Percentiles rank a stretch among this genome's conserved stretches.
These are phyloP conservation scores for Drosophila littoralis DNA, from an alignment of 1,140 invertebrate genomes.

Conservation along the genomic window DNA sequence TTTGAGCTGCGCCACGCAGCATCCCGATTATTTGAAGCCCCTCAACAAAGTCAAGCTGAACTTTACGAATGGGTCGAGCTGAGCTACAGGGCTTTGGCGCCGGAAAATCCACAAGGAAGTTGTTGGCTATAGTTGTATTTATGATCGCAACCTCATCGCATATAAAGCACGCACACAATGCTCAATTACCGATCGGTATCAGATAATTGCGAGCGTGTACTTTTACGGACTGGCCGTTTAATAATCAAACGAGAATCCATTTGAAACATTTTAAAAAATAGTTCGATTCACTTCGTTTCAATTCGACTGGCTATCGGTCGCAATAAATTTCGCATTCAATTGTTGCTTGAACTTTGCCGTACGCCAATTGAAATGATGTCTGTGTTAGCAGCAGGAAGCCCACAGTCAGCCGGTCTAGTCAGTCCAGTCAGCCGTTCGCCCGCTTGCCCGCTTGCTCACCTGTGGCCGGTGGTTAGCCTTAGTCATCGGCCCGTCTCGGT, in stretches of 20 bases:
- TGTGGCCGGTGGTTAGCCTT: conserved; percentile 7
- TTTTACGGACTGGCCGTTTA: conserved; percentile 51
- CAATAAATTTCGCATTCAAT: conserved; percentile 79
- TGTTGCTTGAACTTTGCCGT: conserved; percentile 66
- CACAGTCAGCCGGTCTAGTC: not conserved
- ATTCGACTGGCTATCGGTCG: conserved; percentile 42
- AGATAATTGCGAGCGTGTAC: conserved; percentile 56
- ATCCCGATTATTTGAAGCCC: conserved; percentile 55
- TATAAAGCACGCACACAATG: conserved; percentile 40
- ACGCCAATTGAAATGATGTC: conserved; percentile 64
- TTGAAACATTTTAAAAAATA: conserved; percentile 31
- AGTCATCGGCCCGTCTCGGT: conserved; percentile 28
- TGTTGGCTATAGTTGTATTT: conserved; percentile 44
- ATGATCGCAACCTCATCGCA: conserved; percentile 36
- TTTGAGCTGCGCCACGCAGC: conserved; percentile 26
- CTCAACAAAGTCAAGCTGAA: conserved; percentile 57
- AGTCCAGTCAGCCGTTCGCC: not conserved
- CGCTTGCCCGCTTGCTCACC: conserved; percentile 13
- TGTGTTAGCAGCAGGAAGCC: conserved; percentile 80
- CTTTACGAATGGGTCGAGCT: conserved; percentile 32
- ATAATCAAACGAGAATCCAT: conserved; percentile 34
- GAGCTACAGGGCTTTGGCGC: not conserved
- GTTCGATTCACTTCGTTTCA: conserved; percentile 50
- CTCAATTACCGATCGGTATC: conserved; percentile 56
- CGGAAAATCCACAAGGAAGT: conserved; percentile 58